These are phyloP conservation scores for Orthosia cruda DNA, from an alignment of 2,888 invertebrate genomes.

Conservation along the genomic window DNA sequence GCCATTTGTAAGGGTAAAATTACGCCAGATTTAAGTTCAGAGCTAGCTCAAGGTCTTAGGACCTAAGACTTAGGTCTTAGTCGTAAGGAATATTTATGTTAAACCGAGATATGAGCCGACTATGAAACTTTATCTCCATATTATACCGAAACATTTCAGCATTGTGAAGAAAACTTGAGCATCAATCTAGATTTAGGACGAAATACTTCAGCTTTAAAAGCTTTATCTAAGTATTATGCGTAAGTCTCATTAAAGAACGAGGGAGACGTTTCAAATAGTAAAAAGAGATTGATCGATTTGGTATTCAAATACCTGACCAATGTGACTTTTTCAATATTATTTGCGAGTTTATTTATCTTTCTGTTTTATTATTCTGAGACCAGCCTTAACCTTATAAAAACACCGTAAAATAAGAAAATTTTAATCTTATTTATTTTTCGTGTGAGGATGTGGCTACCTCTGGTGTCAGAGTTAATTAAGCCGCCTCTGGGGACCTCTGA, in stretches of 20 bases:
- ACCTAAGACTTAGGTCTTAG: conserved; percentile 22
- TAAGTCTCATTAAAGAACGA: conserved; percentile 41
- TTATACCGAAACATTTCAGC: conserved; percentile 53
- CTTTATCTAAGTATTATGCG: conserved; percentile 41
- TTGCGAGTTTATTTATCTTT: conserved; percentile 18
- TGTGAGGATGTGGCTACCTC: too few relatives aligned
- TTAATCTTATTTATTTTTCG: too few relatives aligned
- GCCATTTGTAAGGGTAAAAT: conserved; percentile 11
- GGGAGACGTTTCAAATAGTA: conserved; percentile 3
- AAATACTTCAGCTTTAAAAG: conserved; percentile 27
- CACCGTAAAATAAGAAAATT: too few relatives aligned
- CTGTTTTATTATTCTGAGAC: neutral
- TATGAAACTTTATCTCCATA: conserved; percentile 63
- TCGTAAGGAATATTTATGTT: conserved; percentile 58
- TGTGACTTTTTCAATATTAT: conserved; percentile 6
- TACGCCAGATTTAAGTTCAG: conserved; percentile 12
- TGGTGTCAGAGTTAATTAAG: too few relatives aligned
- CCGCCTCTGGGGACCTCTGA: too few relatives aligned
- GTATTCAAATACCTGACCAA: conserved; percentile 6
- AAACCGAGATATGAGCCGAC: conserved; percentile 49
- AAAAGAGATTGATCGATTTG: conserved; percentile 29
- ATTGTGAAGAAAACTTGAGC: conserved; percentile 42
- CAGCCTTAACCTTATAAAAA: too few relatives aligned
- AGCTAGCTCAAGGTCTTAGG: conserved; percentile 26
- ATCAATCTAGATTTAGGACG: conserved; percentile 53